A percentile compares a stretch with the other conserved stretches of the same genome.
phyloP scores from a whole-genome alignment of 2,113 vertebrate genomes.

The human (Homo sapiens) region DNA sequence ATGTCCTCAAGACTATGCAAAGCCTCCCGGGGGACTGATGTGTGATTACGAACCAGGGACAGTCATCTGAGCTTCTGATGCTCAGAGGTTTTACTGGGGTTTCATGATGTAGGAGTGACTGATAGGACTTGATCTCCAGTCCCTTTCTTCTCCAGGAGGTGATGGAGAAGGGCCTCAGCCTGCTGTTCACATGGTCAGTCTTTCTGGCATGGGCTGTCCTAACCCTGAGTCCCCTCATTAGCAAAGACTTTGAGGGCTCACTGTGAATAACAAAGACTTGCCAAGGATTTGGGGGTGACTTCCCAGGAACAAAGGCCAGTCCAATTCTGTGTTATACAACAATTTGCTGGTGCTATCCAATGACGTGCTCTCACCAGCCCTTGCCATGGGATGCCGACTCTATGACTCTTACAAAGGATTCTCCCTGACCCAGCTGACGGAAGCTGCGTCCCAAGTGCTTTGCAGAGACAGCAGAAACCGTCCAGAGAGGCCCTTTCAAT shows the following conservation, averaged over 20 bases:
- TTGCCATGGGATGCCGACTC: not conserved
- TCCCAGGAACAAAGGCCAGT: not conserved
- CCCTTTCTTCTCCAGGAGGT: no score
- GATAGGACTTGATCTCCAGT: fast-evolving
- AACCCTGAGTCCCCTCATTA: no score
- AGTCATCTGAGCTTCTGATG: fast-evolving
- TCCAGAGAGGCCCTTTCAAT: no score
- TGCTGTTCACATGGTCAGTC: fast-evolving
- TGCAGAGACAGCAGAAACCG: not conserved
- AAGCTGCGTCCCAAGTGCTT: not conserved
- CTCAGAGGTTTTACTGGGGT: no score
- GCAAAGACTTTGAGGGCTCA: not conserved
- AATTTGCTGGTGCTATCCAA: not conserved
- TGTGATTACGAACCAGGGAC: not conserved
- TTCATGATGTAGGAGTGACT: not conserved
- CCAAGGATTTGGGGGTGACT: not conserved
- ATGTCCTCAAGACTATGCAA: fast-evolving
- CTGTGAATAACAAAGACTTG: fast-evolving
- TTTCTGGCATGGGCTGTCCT: not conserved
- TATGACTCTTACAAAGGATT: not conserved
- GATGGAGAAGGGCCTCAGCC: fast-evolving
- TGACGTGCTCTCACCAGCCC: fast-evolving
- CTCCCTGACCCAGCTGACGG: not conserved
- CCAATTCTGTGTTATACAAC: not conserved
- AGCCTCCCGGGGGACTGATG: no score